phyloP scores from a whole-genome alignment of 2,888 invertebrate genomes.

The Tortrix viridana region DNA sequence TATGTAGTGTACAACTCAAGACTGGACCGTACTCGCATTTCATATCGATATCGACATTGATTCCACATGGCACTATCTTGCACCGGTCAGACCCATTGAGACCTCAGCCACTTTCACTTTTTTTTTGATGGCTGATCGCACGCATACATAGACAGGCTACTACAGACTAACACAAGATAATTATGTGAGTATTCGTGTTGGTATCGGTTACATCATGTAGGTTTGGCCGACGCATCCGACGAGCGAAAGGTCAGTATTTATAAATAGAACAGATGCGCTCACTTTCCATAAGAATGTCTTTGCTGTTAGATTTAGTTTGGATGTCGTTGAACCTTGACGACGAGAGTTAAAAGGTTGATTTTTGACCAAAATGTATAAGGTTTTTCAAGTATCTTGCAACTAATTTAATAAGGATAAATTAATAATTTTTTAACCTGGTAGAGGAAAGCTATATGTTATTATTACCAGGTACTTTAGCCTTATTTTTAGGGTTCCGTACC shows the following conservation, averaged over 20 bases:
- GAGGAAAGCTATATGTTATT: too few species aligned
- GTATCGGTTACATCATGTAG: conserved; percentile 66
- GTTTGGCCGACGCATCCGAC: conserved; percentile 75
- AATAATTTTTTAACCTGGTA: neutral
- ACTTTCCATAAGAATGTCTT: conserved; percentile 71
- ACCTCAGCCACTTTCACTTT: conserved; percentile 78
- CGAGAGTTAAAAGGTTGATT: neutral
- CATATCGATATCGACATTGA: conserved; percentile 48
- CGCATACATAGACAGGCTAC: conserved; percentile 50
- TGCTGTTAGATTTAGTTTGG: conserved; percentile 55
- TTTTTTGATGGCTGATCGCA: conserved; percentile 70
- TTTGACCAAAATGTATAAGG: neutral
- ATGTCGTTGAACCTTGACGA: conserved; percentile 58
- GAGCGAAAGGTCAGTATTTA: conserved; percentile 78
- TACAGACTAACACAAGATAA: conserved; percentile 41
- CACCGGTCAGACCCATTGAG: conserved; percentile 62
- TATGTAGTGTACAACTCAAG: too few species aligned
- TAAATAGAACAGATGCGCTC: conserved; percentile 67
- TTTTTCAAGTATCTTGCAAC: too few species aligned
- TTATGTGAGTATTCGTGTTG: conserved; percentile 56
- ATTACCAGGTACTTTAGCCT: too few species aligned
- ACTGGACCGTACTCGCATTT: neutral
- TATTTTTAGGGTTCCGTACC: too few species aligned
- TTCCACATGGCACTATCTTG: conserved; percentile 49
- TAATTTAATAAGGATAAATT: too few species aligned